These are phyloP conservation scores for Amphipoea oculea DNA, from an alignment of 2,888 invertebrate species.

Conservation along the genomic window DNA sequence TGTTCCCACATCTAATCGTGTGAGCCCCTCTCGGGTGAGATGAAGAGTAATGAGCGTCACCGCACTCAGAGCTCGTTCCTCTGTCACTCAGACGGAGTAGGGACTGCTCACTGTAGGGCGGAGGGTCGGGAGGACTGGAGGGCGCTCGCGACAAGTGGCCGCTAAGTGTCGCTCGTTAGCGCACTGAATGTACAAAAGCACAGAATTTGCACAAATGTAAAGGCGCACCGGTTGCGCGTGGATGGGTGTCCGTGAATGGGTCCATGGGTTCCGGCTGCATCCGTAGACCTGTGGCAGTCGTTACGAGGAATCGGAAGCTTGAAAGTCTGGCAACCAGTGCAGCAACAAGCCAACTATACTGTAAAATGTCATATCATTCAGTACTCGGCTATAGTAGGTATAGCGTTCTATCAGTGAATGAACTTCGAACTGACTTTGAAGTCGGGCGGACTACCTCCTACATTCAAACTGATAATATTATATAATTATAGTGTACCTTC, in stretches of 20 bases:
- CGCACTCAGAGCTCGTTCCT: slow-evolving; percentile 10
- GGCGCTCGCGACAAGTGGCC: slow-evolving; percentile 22
- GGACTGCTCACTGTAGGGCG: slow-evolving; percentile 24
- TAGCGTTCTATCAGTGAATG: neutral
- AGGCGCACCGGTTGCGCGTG: neutral
- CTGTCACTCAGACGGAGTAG: slow-evolving; percentile 30
- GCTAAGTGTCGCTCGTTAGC: slow-evolving; percentile 47
- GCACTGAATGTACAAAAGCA: slow-evolving; percentile 11
- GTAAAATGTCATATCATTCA: neutral
- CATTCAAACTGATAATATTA: neutral
- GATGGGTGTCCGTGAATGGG: too few species aligned
- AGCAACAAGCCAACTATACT: neutral
- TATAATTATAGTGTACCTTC: neutral
- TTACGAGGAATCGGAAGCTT: neutral
- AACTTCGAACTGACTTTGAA: too few species aligned
- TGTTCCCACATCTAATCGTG: slow-evolving; percentile 30
- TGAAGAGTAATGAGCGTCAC: slow-evolving; percentile 52
- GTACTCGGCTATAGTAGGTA: neutral
- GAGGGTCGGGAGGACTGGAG: slow-evolving; percentile 8
- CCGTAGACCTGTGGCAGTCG: neutral
- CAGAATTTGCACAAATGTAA: neutral
- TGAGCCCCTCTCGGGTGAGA: slow-evolving; percentile 24
- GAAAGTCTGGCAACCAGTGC: neutral
- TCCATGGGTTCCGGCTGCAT: neutral
- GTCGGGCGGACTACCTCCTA: neutral